Conservation (phyloP, 2,797 vertebrate genomes). For the Micrastur ruficollis region DNA sequence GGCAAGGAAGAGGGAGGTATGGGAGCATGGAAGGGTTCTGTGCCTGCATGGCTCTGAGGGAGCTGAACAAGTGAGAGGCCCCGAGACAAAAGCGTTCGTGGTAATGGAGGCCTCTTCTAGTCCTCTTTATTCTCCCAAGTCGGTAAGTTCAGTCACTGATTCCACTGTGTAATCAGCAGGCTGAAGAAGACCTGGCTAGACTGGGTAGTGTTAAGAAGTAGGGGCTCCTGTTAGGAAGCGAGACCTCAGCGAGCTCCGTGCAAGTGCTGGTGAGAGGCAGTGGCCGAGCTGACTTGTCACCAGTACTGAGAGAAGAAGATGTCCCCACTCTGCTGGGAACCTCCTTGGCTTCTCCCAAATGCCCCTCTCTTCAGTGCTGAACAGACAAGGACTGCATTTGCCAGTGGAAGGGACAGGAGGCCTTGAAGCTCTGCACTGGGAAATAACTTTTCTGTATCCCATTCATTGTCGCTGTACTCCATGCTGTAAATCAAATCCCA, state of each 20-base stretch:
- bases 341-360: not conserved
- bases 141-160: not conserved
- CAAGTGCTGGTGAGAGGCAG: not conserved
- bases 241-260: not conserved
- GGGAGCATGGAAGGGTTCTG: not conserved
- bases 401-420: not conserved
- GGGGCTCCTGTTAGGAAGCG: not conserved
- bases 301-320: not conserved
- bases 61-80: not conserved
- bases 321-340: not conserved
- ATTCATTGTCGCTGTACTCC: not conserved
- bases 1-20: not conserved
- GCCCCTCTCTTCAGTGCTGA: not conserved
- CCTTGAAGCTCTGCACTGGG: not conserved
- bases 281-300: not conserved
- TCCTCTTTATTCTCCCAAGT: not conserved
- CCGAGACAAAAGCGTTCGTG: not conserved
- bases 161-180: not conserved
- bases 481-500: not conserved
- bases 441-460: not conserved
- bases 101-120: not conserved
- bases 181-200: not conserved
- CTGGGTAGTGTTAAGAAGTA: not conserved
- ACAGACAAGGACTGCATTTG: not conserved
- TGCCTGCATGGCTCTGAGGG: not conserved